Evolutionary conservation across 2,888 invertebrate species (phyloP), one percentile per base, ranked within the genome.

Genomic region (Cataglyphis rosenhaueri): DNA sequence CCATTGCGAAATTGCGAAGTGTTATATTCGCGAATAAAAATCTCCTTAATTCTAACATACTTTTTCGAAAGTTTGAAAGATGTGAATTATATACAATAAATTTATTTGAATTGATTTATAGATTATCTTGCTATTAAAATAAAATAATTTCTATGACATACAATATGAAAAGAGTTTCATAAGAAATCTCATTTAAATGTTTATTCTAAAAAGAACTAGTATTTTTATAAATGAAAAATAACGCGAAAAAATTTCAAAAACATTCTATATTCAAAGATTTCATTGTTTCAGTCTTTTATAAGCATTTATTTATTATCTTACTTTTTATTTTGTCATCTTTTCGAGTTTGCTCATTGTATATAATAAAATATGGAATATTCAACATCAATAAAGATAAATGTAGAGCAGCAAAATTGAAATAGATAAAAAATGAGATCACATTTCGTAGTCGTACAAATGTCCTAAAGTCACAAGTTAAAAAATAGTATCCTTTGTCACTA

Each of bases 11-110:
- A 68, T 44, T 32, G 18, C 18, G 21, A 41, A 18, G n/a, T 44
- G 48, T 29, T 68, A 41, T 5, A 44, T 18, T 15, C 15, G 21
- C 32, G 12, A n/a, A 29, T 55, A 0, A 66, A 66, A 29, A 10
- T 41, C 8, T 76, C 1, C 25, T 38, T 65, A 75, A 55, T 64
- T 9, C 4, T 38, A 29, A 41, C 41, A 15, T 18, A 35, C 10
- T 15, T 12, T 48, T 15, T 41, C 12, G 35, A 32, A 8, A 25
- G 12, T 38, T 55, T 55, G 5, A 65, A 38, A 65, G 38, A 55
- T 29, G 0, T 73, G 15, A 32, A 25, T 65, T 79, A 61, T 79
- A 61, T 55, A 74, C 66, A 48, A 85, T 71, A 21, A 32, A 48
- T 4, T 66, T 66, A n/a, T 75, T 8, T 21, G 10, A 18, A 38